Evolutionary conservation across 2,888 invertebrate genomes (phyloP).

Genomic region (Eupsilia transversa): DNA sequence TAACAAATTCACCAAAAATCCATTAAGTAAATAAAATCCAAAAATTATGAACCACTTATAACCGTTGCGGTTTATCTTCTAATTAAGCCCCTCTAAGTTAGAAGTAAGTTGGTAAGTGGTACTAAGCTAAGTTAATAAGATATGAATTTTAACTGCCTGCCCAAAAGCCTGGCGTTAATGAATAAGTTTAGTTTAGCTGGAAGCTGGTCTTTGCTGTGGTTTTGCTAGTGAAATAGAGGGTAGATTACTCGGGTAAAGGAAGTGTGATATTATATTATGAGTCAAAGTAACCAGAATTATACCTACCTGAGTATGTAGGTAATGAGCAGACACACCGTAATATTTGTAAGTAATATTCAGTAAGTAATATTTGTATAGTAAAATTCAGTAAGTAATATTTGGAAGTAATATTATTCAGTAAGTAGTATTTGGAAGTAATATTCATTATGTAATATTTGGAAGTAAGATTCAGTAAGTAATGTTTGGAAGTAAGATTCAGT

Average conservation of each 20-base stretch:
- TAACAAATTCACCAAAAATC: constrained; percentile 20
- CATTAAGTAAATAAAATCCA: constrained; percentile 35
- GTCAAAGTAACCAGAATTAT: background rate
- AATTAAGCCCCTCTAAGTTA: constrained; percentile 72
- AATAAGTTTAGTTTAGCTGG: constrained; percentile 69
- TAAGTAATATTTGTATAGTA: too few species aligned
- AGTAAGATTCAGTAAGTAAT: too few species aligned
- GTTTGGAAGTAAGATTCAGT: too few species aligned
- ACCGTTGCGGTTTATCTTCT: constrained; percentile 60
- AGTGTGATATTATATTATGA: constrained; percentile 7
- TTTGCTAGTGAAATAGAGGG: constrained; percentile 25
- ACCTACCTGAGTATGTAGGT: background rate
- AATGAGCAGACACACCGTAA: background rate
- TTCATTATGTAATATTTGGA: too few species aligned
- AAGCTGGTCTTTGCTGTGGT: constrained; percentile 42
- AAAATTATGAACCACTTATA: constrained; percentile 56
- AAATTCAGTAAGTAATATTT: too few species aligned
- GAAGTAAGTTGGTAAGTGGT: constrained; percentile 73
- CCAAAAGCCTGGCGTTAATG: constrained; percentile 69
- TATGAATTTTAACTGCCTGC: constrained; percentile 74
- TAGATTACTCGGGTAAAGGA: background rate
- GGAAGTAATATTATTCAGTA: too few species aligned
- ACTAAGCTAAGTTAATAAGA: constrained; percentile 74
- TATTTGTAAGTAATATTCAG: too few species aligned
- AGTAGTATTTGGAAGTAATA: too few species aligned